Evolutionary conservation across 2,797 vertebrate genomes (phyloP), one percentile per base, ranked within the genome.

Genomic region (Serranus cabrilla): DNA sequence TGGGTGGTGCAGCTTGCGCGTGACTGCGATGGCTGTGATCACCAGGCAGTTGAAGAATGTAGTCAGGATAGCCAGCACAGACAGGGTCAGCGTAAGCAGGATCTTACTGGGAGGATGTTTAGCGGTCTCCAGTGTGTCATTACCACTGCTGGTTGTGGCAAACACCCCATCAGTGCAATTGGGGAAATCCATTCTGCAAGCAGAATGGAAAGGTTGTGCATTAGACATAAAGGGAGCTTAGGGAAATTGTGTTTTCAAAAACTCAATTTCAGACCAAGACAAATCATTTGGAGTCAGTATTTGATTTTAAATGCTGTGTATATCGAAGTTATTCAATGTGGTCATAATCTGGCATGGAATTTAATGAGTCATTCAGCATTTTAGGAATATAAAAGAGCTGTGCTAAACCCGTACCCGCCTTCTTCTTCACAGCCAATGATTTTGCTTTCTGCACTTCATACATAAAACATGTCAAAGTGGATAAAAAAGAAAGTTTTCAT

Each of bases 1-100:
- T 0, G 98, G 98, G 81, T 99, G 97, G 89, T 99, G 98, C 78
- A 99, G 92, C 89, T 99, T 99, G 78, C 96, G 95, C 5, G 98
- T 99, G 83, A 99, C 97, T 7, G 97, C 96, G 83, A 99, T 99
- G 46, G 98, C 97, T 56, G 97, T 96, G 86, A 99, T 99, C 88
- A 99, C 98, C 2, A 99, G 95, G 79, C 97, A 98, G 92, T 99
- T 99, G 94, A 99, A 97, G 82, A 96, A 95, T 0, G 97, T 99
- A 54, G 98, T 99, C 91, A 99, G 94, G 73, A 97, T 85, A 1
- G 98, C 96, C 79, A 99, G 85, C 14, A 95, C 87, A 14, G 97
- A 97, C 23, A 99, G 94, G 11, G 96, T 97, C 85, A 98, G 88
- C n/a, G 97, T 96, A 39, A 98, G 95, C 57, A 98, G 90, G 76